Conservation (phyloP, 2,113 vertebrate genomes). For the Gasterosteus aculeatus region DNA sequence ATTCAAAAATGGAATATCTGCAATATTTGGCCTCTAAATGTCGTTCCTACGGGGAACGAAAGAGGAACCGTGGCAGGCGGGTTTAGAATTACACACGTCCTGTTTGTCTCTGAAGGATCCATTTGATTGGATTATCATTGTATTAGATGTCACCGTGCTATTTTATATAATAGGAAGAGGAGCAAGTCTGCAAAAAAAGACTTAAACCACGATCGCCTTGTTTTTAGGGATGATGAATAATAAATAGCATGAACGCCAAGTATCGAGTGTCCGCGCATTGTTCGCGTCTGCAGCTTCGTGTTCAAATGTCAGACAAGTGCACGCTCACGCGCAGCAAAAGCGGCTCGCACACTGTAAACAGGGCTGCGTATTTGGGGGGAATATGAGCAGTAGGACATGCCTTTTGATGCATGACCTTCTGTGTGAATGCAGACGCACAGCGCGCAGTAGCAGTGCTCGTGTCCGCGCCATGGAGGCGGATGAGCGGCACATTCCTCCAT, state of each 20-base stretch:
- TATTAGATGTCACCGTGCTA: neutral
- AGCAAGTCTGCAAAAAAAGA: neutral
- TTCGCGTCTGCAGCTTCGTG: constrained; percentile 55
- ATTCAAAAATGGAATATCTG: constrained; percentile 25
- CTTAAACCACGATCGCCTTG: constrained; percentile 5
- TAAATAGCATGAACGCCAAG: constrained; percentile 66
- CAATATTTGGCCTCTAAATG: constrained; percentile 51
- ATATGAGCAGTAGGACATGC: constrained; percentile 3
- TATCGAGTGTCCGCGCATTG: constrained; percentile 74
- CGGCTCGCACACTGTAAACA: constrained; percentile 35
- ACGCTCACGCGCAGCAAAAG: neutral
- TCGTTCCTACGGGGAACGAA: neutral
- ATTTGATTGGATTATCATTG: neutral
- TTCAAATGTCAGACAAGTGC: constrained; percentile 57
- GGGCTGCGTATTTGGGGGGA: constrained; percentile 32
- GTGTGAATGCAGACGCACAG: constrained; percentile 31
- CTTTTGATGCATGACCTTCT: constrained; percentile 60
- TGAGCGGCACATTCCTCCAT: constrained; percentile 53
- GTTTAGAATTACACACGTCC: constrained; percentile 49
- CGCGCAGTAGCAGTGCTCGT: constrained; percentile 20
- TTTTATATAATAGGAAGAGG: neutral
- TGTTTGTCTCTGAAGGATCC: constrained; percentile 14
- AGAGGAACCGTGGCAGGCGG: constrained; percentile 22
- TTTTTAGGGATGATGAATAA: constrained; percentile 73
- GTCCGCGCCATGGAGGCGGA: neutral